Evolutionary conservation across 2,113 vertebrate species (phyloP).

Genomic region (Turnix velox): DNA sequence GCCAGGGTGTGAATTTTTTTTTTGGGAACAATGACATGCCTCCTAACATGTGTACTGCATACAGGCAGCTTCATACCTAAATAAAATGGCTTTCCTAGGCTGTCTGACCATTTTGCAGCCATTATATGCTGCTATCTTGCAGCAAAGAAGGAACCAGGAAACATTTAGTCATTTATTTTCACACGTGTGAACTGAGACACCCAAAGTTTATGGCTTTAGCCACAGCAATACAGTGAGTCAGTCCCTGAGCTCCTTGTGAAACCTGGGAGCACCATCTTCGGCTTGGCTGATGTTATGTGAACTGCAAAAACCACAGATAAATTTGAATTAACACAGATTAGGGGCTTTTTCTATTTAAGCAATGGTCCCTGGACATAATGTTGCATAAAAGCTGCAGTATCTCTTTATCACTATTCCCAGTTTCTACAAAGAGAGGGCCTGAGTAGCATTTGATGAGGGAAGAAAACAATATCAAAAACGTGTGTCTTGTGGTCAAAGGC

Average conservation of each 20-base stretch:
- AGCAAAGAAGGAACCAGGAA: not conserved
- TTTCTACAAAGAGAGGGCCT: not conserved
- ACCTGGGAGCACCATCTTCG: not conserved
- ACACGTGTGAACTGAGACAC: not conserved
- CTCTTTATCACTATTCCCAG: not conserved
- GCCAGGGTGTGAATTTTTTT: not conserved
- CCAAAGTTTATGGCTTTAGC: not conserved
- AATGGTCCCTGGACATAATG: not conserved
- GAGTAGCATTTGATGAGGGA: not conserved
- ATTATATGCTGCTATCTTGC: not conserved
- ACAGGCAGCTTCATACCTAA: not conserved
- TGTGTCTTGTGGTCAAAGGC: not conserved
- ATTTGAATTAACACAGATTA: not conserved
- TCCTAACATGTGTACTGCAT: not conserved
- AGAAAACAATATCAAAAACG: not conserved
- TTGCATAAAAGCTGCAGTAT: not conserved
- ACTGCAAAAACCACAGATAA: not conserved
- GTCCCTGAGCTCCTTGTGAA: not conserved
- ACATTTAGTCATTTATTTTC: not conserved
- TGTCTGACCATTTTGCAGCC: not conserved
- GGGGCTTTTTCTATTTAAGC: not conserved
- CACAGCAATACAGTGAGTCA: not conserved
- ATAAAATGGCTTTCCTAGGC: not conserved
- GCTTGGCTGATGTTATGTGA: not conserved
- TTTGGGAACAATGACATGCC: not conserved